Percentiles rank a stretch among this genome's conserved stretches.
Evolutionary conservation across 2,888 invertebrate species (phyloP).

Genomic region (Odontocerum albicorne): DNA sequence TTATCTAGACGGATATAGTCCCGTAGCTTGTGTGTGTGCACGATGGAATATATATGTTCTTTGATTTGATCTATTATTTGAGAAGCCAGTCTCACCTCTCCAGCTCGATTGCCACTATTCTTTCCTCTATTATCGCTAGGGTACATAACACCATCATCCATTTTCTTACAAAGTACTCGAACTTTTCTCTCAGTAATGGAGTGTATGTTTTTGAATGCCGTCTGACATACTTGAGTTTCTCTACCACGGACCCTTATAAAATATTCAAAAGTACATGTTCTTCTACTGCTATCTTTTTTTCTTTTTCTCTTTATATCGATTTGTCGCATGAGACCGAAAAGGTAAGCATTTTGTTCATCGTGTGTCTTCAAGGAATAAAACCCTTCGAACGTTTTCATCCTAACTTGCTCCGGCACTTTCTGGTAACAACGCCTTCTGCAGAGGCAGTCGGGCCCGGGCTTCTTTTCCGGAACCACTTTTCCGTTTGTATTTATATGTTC

Average conservation of each 20-base stretch:
- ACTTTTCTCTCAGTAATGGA: constrained; percentile 60
- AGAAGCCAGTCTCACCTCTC: constrained; percentile 54
- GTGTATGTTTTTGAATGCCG: constrained; percentile 61
- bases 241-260: constrained; percentile 57
- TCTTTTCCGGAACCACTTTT: constrained; percentile 57
- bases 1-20: constrained; percentile 58
- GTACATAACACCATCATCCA: constrained; percentile 61
- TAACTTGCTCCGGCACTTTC: constrained; percentile 54
- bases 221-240: constrained; percentile 60
- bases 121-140: constrained; percentile 60
- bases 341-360: constrained; percentile 61
- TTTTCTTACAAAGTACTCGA: constrained; percentile 58
- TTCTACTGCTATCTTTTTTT: constrained; percentile 55
- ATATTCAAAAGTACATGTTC: constrained; percentile 61
- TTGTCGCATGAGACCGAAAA: constrained; percentile 60
- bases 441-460: constrained; percentile 58
- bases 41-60: constrained; percentile 57
- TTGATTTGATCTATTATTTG: constrained; percentile 57
- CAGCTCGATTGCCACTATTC: constrained; percentile 56
- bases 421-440: constrained; percentile 57
- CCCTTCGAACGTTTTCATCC: constrained; percentile 57
- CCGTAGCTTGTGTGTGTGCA: constrained; percentile 55
- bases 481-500: constrained; percentile 61
- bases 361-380: constrained; percentile 60
- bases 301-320: constrained; percentile 60